Conservation (phyloP, 2,888 invertebrate species). For the Drosophila anomelani region DNA sequence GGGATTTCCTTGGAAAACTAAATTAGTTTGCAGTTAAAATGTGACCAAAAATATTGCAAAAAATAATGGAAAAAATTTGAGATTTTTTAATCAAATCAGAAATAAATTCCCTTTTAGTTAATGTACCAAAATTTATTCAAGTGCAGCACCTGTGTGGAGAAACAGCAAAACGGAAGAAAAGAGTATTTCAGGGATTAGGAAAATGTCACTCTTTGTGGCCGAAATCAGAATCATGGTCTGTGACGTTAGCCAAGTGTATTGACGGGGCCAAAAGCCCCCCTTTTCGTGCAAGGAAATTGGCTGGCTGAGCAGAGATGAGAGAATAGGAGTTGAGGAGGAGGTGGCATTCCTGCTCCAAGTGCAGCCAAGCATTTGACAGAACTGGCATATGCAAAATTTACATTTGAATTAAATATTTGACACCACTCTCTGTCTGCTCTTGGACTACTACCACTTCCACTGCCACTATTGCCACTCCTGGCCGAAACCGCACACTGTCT, state of each 20-base stretch:
- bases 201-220: slow-evolving; percentile 17
- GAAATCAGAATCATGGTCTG: slow-evolving; percentile 16
- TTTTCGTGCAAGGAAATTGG: slow-evolving; percentile 21
- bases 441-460: background rate
- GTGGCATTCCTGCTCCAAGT: slow-evolving; percentile 12
- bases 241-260: slow-evolving; percentile 34
- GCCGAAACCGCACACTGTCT: slow-evolving; percentile 28
- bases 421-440: slow-evolving; percentile 22
- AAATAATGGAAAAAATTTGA: background rate
- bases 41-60: background rate
- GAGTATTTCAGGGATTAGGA: slow-evolving; percentile 22
- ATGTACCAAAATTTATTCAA: background rate
- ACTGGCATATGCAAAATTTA: slow-evolving; percentile 52
- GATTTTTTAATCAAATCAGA: too few species aligned
- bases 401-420: slow-evolving; percentile 59
- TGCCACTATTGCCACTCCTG: slow-evolving; percentile 3
- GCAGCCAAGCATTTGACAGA: slow-evolving; percentile 63
- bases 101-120: too few species aligned
- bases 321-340: background rate
- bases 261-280: slow-evolving; percentile 44
- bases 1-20: background rate
- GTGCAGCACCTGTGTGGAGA: slow-evolving; percentile 4
- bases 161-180: background rate
- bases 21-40: background rate
- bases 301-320: background rate